phyloP scores from a whole-genome alignment of 2,113 vertebrate species.

The Gila orcuttii region DNA sequence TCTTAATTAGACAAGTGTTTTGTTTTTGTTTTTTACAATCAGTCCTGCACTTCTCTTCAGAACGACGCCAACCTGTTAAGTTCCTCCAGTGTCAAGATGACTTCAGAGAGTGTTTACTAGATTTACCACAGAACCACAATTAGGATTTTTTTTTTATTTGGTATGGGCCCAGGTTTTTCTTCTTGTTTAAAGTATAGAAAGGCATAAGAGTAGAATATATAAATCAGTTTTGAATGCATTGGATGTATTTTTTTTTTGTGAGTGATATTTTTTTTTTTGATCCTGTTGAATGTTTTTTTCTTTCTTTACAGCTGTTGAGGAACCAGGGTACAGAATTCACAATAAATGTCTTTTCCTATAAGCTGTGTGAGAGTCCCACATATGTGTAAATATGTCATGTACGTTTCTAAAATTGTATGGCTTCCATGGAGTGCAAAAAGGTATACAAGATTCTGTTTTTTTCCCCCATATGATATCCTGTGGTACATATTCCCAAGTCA shows the following conservation, averaged over 20 bases:
- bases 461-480: not conserved
- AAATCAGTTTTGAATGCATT: slow-evolving; percentile 63
- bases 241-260: slow-evolving; percentile 38
- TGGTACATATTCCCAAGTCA: not conserved
- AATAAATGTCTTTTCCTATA: slow-evolving; percentile 82
- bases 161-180: slow-evolving; percentile 16
- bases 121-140: slow-evolving; percentile 46
- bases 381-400: not conserved
- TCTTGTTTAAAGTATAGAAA: slow-evolving; percentile 8
- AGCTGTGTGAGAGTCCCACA: not conserved
- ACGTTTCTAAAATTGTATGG: not conserved
- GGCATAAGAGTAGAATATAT: slow-evolving; percentile 33
- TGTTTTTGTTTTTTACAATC: slow-evolving; percentile 54
- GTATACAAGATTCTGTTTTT: not conserved
- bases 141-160: slow-evolving; percentile 10
- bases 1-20: not conserved
- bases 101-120: slow-evolving; percentile 62
- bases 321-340: slow-evolving; percentile 76
- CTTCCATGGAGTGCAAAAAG: too few relatives aligned
- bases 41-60: slow-evolving; percentile 62
- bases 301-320: slow-evolving; percentile 68
- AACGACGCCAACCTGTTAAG: slow-evolving; percentile 48
- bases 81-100: slow-evolving; percentile 58
- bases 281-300: slow-evolving; percentile 48
- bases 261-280: slow-evolving; percentile 56